Evolutionary conservation across 2,113 vertebrate species (phyloP), one percentile per base, ranked within the genome.

Genomic region (Saccopteryx leptura): DNA sequence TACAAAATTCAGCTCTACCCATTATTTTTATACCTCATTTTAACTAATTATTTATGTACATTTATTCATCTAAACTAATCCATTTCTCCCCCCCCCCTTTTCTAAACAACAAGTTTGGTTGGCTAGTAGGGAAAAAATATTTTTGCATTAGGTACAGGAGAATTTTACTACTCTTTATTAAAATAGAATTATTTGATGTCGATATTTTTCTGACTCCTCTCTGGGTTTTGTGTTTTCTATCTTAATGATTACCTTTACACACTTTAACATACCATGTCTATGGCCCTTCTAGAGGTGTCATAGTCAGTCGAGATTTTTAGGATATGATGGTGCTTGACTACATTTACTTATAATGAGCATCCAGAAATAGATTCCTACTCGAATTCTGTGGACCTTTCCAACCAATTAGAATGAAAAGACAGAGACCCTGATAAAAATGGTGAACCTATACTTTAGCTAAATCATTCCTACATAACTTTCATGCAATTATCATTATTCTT

Each of bases 131-230:
- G 97, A 98, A 96, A 48, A 95, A 86, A 97, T 91, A 28, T 17
- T 91, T 18, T 96, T 96, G 11, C 61, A 96, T 96, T 96, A 96
- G 88, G 63, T 86, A 83, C 56, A 95, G 39, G 6, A 72, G 54
- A 81, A 96, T 97, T 96, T 79, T 54, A 96, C 81, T 54, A 96
- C 88, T 88, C 54, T 83, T 97, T 91, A 94, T 94, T 96, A 96
- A 97, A 97, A 94, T 12, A 89, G 79, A 97, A 96, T 89, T 94
- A 82, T 96, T 90, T 93, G 1, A 90, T 81, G 15, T 74, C 97
- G 26, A 6, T 65, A 8, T 54, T 71, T 81, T 2, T 85, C 28
- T 80, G 82, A 39, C 8, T 69, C 33, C 79, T 71, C 85, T 84
- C 31, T 97, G 50, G 18, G 4, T 54, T 65, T 56, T 52, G 11